phyloP scores from a whole-genome alignment of 1,140 invertebrate species.

The Caenorhabditis brenneri region DNA sequence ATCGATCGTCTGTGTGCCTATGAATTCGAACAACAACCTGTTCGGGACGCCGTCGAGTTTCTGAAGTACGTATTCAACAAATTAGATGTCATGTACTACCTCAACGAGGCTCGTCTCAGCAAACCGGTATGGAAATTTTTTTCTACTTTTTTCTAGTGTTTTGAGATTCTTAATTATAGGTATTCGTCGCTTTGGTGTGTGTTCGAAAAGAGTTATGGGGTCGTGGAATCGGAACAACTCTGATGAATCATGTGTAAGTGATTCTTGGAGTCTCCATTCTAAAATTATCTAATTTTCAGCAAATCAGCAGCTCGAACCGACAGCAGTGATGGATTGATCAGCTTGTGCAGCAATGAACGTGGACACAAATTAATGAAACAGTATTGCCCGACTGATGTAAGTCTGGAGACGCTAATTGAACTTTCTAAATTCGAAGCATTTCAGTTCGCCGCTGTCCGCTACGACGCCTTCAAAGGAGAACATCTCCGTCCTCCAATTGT shows the following conservation, averaged over 20 bases:
- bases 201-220: conserved; percentile 36
- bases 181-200: conserved; percentile 30
- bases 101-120: conserved; percentile 36
- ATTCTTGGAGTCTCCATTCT: too few relatives aligned
- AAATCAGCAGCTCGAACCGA: not conserved
- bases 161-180: not conserved
- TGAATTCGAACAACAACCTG: conserved; percentile 34
- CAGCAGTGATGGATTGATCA: conserved; percentile 8
- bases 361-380: conserved; percentile 23
- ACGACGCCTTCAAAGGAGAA: conserved; percentile 32
- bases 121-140: conserved; percentile 42
- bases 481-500: conserved; percentile 24
- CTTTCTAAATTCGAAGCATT: not conserved
- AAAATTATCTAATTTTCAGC: not conserved
- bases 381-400: conserved; percentile 27
- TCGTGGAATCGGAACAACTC: conserved; percentile 9
- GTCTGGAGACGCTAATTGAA: not conserved
- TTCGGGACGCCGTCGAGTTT: conserved; percentile 46
- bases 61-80: conserved; percentile 51
- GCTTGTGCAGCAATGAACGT: conserved; percentile 16
- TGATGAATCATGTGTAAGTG: conserved; percentile 32
- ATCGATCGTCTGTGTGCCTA: conserved; percentile 51
- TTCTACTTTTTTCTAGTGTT: too few relatives aligned
- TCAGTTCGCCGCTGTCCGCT: conserved; percentile 11
- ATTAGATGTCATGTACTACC: conserved; percentile 45